Base-by-base conservation (phyloP, 2,888 invertebrate species). In the Rotaria macrura region DNA sequence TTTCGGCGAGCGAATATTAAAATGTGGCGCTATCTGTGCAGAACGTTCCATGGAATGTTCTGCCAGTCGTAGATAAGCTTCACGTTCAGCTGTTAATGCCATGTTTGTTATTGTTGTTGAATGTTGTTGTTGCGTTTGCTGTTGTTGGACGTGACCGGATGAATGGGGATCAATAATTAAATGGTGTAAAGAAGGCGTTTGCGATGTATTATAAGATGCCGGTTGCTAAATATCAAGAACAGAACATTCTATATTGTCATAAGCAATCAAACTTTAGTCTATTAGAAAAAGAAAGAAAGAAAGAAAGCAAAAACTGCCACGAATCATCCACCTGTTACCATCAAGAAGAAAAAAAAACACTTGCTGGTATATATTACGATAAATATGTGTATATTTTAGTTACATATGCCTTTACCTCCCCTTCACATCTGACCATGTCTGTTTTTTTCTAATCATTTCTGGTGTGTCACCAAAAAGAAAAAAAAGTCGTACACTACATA, bases 51-150 rank as follows among this genome's bases (percentile, higher is more conserved):
- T 79, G 25, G 79, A 79, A 79, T 79, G 43, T 25, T 23, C 43
- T 40, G 79, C 79, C 25, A 79, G 43, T 14, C 79, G 79, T 79
- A 79, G n/a, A 79, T 79, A 79, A n/a, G 79, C 79, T n/a, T 79
- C 79, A 43, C 43, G 79, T 79, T 40, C 43, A 79, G 40, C 79
- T 79, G 79, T 79, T 79, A 79, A 40, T 43, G 79, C 79, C 79
- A 79, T 79, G 38, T 65, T 65, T 65, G 65, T 34, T 65, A 65
- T 65, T 65, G 65, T 65, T 65, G 65, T 65, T 20, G 65, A 38
- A 65, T 65, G 65, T 29, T 29, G 65, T 20, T 38, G 34, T 65
- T 65, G 65, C 14, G 17, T 38, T 65, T 65, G 65, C 38, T 65
- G 65, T 29, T 65, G 65, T 65, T 65, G 65, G 6, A 65, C 65